Base-by-base conservation (phyloP, 1,140 invertebrate genomes). In the Rhopalosiphum padi region DNA sequence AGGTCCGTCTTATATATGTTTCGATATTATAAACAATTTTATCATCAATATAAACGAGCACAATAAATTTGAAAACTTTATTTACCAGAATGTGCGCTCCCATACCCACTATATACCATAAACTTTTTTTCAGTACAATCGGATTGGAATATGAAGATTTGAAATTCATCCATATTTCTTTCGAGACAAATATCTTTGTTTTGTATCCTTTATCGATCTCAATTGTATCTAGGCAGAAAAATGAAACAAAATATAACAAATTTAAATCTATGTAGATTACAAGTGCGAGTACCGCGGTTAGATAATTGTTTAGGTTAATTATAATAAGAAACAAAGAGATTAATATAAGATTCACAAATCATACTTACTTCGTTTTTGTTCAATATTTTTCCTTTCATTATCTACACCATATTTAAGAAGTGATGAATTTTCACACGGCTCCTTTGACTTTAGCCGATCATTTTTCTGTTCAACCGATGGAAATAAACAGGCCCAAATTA, bases 81-180 rank as follows among this genome's bases (percentile, higher is more conserved):
- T 68, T n/a, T 89, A 89, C 87, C 87, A 37, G 2, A 25, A 41
- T 89, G 1, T 53, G 41, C 9, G 48, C 43, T 55, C 5, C 87
- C n/a, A 55, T 37, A 22, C 48, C 48, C 18, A 89, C 0, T 35
- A 89, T 55, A 37, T 55, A 89, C 48, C 35, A 55, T 89, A 55
- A 37, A 89, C 87, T 89, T 23, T 37, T 55, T 55, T 89, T 89
- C 25, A 89, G 25, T 35, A 89, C 48, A 37, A 37, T 23, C 2
- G 51, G 35, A 53, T 89, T 55, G 1, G 87, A 89, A n/a, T 53
- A 89, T 89, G 87, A 89, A 89, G 11, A 25, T 89, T 53, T 89
- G 53, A 89, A 89, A 18, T 89, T 53, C 2, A 41, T 53, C 48
- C n/a, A 53, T 25, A 55, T 23, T 37, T 89, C 35, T 37, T 89